Conservation (phyloP, 2,888 invertebrate genomes). For the Ligdia adustata region DNA sequence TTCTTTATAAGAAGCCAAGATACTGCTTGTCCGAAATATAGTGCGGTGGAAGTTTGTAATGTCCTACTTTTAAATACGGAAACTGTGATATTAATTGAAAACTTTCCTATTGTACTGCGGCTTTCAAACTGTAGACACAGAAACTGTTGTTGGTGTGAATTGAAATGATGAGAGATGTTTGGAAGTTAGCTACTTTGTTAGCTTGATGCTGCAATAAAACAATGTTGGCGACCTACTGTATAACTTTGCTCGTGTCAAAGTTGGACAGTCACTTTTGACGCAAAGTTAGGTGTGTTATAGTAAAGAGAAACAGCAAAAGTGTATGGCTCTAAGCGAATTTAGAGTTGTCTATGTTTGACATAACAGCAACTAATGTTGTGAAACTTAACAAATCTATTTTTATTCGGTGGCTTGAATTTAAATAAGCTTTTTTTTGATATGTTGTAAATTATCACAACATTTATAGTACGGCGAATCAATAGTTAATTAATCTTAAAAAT, state of each 20-base stretch:
- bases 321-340: conserved; percentile 6
- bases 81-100: conserved; percentile 83
- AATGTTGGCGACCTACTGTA: conserved; percentile 8
- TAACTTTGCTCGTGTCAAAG: conserved; percentile 10
- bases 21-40: conserved; percentile 48
- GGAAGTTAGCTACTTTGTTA: conserved; percentile 12
- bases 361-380: neutral
- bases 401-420: neutral
- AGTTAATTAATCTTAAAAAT: too few relatives aligned
- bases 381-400: neutral
- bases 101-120: conserved; percentile 70
- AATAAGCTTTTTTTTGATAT: neutral
- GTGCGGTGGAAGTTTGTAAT: conserved; percentile 58
- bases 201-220: conserved; percentile 11
- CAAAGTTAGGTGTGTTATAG: conserved; percentile 17
- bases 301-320: conserved; percentile 6
- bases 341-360: neutral
- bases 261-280: conserved; percentile 7
- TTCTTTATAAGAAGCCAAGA: conserved; percentile 38
- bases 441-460: neutral
- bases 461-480: too few relatives aligned
- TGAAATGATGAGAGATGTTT: conserved; percentile 15
- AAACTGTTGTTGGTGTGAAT: conserved; percentile 35
- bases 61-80: conserved; percentile 79
- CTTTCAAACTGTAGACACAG: conserved; percentile 63